phyloP scores from a whole-genome alignment of 2,888 invertebrate genomes.

The Gandaritis pyraliata region DNA sequence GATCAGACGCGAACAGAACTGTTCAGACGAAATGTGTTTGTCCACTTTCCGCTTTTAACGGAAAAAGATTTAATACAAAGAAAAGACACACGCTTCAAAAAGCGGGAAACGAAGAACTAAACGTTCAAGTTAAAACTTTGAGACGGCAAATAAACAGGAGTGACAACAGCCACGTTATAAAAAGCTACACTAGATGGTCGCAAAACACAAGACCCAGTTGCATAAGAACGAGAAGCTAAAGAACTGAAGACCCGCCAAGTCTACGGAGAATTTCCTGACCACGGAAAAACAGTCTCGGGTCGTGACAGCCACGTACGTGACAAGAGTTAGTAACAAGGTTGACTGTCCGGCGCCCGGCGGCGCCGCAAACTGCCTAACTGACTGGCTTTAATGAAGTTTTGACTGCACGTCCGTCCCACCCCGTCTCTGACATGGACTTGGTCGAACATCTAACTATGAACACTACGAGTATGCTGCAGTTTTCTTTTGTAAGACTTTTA shows the following conservation, averaged over 20 bases:
- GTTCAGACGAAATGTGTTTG: slow-evolving; percentile 51
- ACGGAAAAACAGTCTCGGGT: slow-evolving; percentile 64
- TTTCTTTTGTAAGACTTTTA: slow-evolving; percentile 26
- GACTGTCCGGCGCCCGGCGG: slow-evolving; percentile 43
- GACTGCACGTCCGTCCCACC: slow-evolving; percentile 51
- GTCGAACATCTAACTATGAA: slow-evolving; percentile 39
- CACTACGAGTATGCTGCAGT: slow-evolving; percentile 37
- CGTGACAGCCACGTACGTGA: slow-evolving; percentile 68
- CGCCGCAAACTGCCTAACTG: slow-evolving; percentile 63
- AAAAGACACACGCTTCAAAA: slow-evolving; percentile 29
- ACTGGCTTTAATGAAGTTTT: slow-evolving; percentile 64
- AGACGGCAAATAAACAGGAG: slow-evolving; percentile 13
- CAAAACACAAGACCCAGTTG: slow-evolving; percentile 52
- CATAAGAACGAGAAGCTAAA: slow-evolving; percentile 48
- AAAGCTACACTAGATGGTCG: slow-evolving; percentile 29
- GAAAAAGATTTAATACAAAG: slow-evolving; percentile 32
- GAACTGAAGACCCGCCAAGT: slow-evolving; percentile 47
- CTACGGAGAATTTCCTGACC: slow-evolving; percentile 65
- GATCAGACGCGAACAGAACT: slow-evolving; percentile 49
- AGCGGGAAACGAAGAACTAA: slow-evolving; percentile 15
- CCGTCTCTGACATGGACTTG: slow-evolving; percentile 46
- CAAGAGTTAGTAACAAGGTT: slow-evolving; percentile 55
- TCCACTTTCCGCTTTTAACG: slow-evolving; percentile 43
- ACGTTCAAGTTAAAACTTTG: slow-evolving; percentile 16
- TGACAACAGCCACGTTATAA: slow-evolving; percentile 22